Evolutionary conservation across 2,888 invertebrate species (phyloP).

Genomic region (Acanthosoma haemorrhoidale): DNA sequence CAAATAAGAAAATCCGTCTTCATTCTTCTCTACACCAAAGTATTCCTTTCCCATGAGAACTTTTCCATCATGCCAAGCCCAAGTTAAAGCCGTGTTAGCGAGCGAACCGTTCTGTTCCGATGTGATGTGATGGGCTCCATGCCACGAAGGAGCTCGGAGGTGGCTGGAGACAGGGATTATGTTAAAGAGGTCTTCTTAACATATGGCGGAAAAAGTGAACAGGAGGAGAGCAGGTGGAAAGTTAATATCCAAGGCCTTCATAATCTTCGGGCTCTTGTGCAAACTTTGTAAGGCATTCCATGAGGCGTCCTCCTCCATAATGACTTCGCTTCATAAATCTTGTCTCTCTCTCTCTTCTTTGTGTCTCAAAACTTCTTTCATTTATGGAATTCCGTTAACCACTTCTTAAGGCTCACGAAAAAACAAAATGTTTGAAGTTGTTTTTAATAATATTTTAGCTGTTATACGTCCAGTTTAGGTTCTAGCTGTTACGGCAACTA

Average conservation of each 20-base stretch:
- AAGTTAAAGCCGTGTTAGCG: background rate
- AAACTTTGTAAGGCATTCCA: conserved; percentile 3
- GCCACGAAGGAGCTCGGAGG: background rate
- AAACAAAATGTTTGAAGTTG: too few species aligned
- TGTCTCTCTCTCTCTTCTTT: conserved; percentile 17
- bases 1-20: too few species aligned
- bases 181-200: conserved; percentile 3
- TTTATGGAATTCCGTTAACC: conserved; percentile 7
- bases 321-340: conserved; percentile 21
- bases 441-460: too few species aligned
- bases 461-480: too few species aligned
- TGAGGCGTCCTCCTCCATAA: background rate
- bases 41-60: background rate
- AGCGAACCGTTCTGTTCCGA: background rate
- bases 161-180: conserved; percentile 14
- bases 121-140: too few species aligned
- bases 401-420: background rate
- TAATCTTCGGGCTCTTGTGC: background rate
- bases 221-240: background rate
- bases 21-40: too few species aligned
- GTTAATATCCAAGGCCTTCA: conserved; percentile 17
- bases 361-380: conserved; percentile 9
- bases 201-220: background rate
- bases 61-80: background rate
- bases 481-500: too few species aligned